These are phyloP conservation scores for Lagopus muta DNA, from an alignment of 2,113 vertebrate species.

Conservation along the genomic window DNA sequence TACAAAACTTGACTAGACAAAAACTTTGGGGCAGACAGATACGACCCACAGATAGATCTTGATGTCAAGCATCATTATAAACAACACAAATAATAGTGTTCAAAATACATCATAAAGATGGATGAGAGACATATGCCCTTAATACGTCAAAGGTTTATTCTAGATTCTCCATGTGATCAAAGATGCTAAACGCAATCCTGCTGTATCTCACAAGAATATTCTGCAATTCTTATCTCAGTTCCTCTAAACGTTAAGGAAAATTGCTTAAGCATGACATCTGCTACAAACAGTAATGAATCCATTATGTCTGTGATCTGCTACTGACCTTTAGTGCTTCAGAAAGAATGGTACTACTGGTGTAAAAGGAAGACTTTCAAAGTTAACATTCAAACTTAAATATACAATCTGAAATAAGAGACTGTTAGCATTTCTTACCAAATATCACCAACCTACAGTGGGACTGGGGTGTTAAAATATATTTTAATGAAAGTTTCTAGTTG, in stretches of 20 bases:
- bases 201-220: not conserved
- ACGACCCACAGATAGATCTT: not conserved
- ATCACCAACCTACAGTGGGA: not conserved
- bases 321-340: not conserved
- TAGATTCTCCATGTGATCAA: not conserved
- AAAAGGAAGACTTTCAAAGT: not conserved
- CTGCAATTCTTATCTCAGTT: not conserved
- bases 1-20: not conserved
- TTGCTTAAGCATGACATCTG: not conserved
- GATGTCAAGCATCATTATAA: not conserved
- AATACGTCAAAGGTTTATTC: not conserved
- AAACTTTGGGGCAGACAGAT: not conserved
- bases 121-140: not conserved
- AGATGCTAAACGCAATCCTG: not conserved
- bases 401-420: not conserved
- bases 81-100: not conserved
- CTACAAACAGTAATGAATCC: not conserved
- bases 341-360: not conserved
- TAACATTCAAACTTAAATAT: not conserved
- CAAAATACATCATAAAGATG: not conserved
- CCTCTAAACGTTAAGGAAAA: not conserved
- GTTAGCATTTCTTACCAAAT: not conserved
- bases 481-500: not conserved
- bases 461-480: not conserved
- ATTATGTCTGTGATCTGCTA: not conserved